These are phyloP conservation scores for Sarcophaga variegata DNA, from an alignment of 2,888 invertebrate species.

Conservation along the genomic window DNA sequence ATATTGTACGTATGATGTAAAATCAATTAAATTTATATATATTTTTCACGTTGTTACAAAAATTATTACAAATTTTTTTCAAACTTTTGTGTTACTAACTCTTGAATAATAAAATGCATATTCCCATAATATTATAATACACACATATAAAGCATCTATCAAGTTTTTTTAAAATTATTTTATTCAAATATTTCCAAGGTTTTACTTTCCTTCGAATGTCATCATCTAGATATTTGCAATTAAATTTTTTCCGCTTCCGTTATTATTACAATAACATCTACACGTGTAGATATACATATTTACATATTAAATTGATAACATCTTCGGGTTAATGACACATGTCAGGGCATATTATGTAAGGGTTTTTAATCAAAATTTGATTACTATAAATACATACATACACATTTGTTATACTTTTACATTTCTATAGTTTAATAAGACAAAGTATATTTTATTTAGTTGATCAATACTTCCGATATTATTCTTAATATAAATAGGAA, in stretches of 20 bases:
- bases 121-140: slow-evolving; percentile 42
- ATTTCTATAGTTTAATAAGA: no score
- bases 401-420: no score
- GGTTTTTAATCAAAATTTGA: no score
- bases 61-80: slow-evolving; percentile 24
- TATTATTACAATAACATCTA: neutral
- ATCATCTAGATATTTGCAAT: slow-evolving; percentile 16
- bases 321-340: slow-evolving; percentile 49
- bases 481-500: no score
- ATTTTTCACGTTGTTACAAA: slow-evolving; percentile 41
- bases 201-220: slow-evolving; percentile 17
- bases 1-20: slow-evolving; percentile 33
- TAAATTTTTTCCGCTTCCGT: slow-evolving; percentile 23
- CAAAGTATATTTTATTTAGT: no score
- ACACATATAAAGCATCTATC: neutral
- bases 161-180: neutral
- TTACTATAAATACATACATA: no score
- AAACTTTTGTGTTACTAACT: slow-evolving; percentile 21
- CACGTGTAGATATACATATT: neutral
- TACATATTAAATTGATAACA: slow-evolving; percentile 45
- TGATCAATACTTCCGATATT: no score
- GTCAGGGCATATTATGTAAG: slow-evolving; percentile 6
- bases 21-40: slow-evolving; percentile 53
- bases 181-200: slow-evolving; percentile 25
- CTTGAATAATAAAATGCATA: neutral